Percentiles rank a stretch among this genome's conserved stretches.
phyloP scores from a whole-genome alignment of 2,797 vertebrate genomes.

The Helostoma temminkii region DNA sequence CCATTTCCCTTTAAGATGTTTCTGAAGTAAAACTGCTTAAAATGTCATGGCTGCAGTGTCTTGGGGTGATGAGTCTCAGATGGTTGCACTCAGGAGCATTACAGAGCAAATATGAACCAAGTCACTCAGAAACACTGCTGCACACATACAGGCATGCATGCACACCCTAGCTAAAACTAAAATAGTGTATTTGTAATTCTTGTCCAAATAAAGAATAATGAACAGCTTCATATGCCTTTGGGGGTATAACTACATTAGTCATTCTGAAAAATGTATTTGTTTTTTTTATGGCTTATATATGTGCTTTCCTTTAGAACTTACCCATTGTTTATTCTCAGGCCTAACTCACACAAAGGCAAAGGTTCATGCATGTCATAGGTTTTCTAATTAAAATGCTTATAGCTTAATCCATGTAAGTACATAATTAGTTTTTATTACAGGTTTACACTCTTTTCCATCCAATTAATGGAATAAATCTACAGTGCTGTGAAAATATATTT shows the following conservation, averaged over 20 bases:
- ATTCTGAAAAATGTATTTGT: neutral
- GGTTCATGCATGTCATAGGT: neutral
- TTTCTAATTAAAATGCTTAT: neutral
- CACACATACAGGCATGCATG: neutral
- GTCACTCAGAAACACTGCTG: constrained; percentile 32
- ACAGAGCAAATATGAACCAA: constrained; percentile 54
- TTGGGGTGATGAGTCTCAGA: constrained; percentile 53
- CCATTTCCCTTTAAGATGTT: constrained; percentile 43
- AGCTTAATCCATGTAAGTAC: neutral
- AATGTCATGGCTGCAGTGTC: constrained; percentile 54
- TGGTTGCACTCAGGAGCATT: constrained; percentile 57
- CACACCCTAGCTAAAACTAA: neutral
- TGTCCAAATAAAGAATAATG: neutral
- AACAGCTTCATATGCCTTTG: neutral
- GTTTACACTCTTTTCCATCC: neutral
- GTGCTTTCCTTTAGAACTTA: neutral
- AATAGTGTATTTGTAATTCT: neutral
- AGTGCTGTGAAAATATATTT: too few species aligned
- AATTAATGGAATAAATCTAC: neutral
- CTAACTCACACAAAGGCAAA: neutral
- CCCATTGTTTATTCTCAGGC: neutral
- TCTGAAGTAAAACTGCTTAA: constrained; percentile 62
- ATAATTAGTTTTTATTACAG: neutral
- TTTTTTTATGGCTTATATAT: neutral
- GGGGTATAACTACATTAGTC: neutral